These are phyloP conservation scores for Artibeus lituratus DNA, from an alignment of 2,797 vertebrate genomes.

Conservation along the genomic window DNA sequence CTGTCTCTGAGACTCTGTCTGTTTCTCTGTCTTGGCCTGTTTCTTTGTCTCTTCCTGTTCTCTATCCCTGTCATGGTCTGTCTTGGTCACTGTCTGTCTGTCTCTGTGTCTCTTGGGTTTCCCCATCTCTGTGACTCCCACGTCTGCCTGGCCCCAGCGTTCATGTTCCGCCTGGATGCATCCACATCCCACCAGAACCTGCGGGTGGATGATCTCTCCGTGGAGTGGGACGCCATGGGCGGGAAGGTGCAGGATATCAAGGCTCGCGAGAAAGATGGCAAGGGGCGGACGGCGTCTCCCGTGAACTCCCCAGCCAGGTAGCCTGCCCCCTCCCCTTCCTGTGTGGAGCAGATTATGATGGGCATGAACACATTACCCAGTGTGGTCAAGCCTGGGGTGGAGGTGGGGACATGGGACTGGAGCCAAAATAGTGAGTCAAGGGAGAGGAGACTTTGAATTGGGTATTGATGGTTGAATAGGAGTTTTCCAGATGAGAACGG, in stretches of 20 bases:
- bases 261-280: constrained; percentile 87
- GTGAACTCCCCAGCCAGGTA: constrained; percentile 96
- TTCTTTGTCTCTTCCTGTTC: not conserved
- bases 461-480: not conserved
- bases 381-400: not conserved
- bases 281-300: constrained; percentile 92
- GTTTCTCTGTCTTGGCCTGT: not conserved
- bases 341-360: not conserved
- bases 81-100: constrained; percentile 35
- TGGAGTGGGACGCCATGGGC: constrained; percentile 95
- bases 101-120: constrained; percentile 53
- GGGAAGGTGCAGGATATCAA: constrained; percentile 96
- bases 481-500: not conserved
- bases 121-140: constrained; percentile 57
- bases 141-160: constrained; percentile 83
- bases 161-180: constrained; percentile 92
- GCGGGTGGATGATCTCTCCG: constrained; percentile 92
- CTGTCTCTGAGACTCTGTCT: not conserved
- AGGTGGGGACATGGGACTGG: not conserved
- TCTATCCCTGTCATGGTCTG: not conserved
- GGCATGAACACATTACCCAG: not conserved
- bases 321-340: not conserved
- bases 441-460: not conserved
- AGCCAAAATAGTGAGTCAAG: not conserved
- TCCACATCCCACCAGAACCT: constrained; percentile 95